A percentile compares a stretch with the other conserved stretches of the same genome.
These are phyloP conservation scores for Sprattus sprattus DNA, from an alignment of 2,113 vertebrate species.

Conservation along the genomic window DNA sequence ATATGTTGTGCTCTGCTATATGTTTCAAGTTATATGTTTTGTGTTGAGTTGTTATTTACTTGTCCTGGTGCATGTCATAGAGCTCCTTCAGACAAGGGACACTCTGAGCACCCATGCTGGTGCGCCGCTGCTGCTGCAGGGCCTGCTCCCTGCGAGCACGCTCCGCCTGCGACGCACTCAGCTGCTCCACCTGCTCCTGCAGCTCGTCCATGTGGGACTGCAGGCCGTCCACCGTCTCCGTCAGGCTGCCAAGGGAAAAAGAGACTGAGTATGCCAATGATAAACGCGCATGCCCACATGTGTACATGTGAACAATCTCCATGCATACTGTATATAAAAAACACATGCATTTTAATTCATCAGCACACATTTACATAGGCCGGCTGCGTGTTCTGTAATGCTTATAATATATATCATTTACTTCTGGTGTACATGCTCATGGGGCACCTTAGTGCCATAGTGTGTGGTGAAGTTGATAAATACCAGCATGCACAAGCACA, in stretches of 20 bases:
- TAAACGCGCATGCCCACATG: background rate
- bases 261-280: background rate
- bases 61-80: slow-evolving; percentile 79
- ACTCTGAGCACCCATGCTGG: slow-evolving; percentile 71
- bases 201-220: slow-evolving; percentile 85
- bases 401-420: background rate
- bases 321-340: background rate
- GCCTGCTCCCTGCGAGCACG: slow-evolving; percentile 58
- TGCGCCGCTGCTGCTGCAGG: slow-evolving; percentile 74
- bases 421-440: background rate
- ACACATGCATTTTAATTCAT: no score
- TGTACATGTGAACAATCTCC: no score
- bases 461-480: background rate
- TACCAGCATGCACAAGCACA: background rate
- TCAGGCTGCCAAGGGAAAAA: slow-evolving; percentile 71
- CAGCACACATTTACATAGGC: no score
- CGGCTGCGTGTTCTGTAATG: no score
- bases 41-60: slow-evolving; percentile 62
- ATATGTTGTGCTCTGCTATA: background rate
- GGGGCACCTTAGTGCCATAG: background rate
- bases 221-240: slow-evolving; percentile 84
- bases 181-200: slow-evolving; percentile 83
- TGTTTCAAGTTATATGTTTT: background rate
- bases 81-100: slow-evolving; percentile 87
- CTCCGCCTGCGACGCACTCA: slow-evolving; percentile 71